Evolutionary conservation across 1,140 invertebrate genomes (phyloP), one percentile per base, ranked within the genome.

Genomic region (Gonatopus flavifemur): DNA sequence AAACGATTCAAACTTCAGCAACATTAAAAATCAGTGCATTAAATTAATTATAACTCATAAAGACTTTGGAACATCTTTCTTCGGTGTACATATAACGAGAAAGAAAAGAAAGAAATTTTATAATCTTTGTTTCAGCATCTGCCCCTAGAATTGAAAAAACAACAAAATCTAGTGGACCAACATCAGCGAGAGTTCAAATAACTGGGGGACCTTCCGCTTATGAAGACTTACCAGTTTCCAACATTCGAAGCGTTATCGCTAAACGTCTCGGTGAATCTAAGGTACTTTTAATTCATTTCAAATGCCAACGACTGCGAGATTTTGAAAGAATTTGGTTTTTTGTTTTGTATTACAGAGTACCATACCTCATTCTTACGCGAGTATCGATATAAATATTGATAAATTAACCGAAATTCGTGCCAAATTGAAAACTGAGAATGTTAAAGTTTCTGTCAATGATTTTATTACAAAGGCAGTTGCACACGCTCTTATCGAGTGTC

Each of bases 301-400:
- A 6, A 28, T 12, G 25, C 25, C 6, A 6, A 12, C 25, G 25
- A 6, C 25, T 28, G 6, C 25, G 25, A 6, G 25, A 6, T 7
- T 12, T 6, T 12, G 25, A 51, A 28, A 37, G 36, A 52, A 36
- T 31, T n/a, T 22, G 15, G 30, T 40, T 37, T 38, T 38, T 39
- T 45, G 0, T 47, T 39, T 50, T 49, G 2, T 39, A 32, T 60
- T 64, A 15, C 25, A 77, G 74, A 64, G 59, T 21, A 83, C 77
- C 33, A 95, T 99, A 68, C 98, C 98, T n/a, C 97, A 99, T 78
- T 98, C 98, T 74, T 98, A 98, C 74, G 80, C 97, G 0, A 87
- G 85, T 6, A 83, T 89, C 13, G 93, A 98, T 55, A 85, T 96
- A 28, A 84, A 87, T 57, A 85, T 98, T 39, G 93, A 98, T 67